These are phyloP conservation scores for Hypsopygia costalis DNA, from an alignment of 2,888 invertebrate species.

Conservation along the genomic window DNA sequence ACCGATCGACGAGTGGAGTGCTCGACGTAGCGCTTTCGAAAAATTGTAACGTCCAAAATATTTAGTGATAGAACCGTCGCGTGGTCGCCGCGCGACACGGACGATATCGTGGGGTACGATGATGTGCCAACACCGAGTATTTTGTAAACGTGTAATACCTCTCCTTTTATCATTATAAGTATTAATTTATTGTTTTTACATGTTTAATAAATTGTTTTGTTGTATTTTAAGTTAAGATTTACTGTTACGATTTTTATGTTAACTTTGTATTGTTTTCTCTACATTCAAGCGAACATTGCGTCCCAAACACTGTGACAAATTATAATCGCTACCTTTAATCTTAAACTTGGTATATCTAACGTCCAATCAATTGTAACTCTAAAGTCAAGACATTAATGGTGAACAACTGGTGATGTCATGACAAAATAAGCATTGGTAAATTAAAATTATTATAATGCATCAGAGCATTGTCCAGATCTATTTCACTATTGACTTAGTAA, in stretches of 20 bases:
- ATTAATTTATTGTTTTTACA: constrained; percentile 11
- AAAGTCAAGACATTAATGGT: no score
- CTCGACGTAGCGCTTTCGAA: constrained; percentile 21
- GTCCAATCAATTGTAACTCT: no score
- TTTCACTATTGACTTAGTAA: no score
- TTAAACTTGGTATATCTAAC: no score
- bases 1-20: not conserved
- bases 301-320: constrained; percentile 6
- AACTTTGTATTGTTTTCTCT: not conserved
- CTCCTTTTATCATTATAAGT: constrained; percentile 7
- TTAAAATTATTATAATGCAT: no score
- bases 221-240: constrained; percentile 1
- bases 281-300: not conserved
- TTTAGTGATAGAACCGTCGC: constrained; percentile 4
- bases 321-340: no score
- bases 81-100: no score
- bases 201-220: constrained; percentile 22
- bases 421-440: no score
- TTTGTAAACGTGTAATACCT: constrained; percentile 19
- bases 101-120: constrained; percentile 16
- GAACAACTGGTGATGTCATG: no score
- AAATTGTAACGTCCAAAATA: constrained; percentile 30
- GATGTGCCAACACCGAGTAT: constrained; percentile 29
- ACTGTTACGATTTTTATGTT: not conserved
- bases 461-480: no score